Base-by-base conservation (phyloP, 2,113 vertebrate species). In the Elephantulus edwardii region DNA sequence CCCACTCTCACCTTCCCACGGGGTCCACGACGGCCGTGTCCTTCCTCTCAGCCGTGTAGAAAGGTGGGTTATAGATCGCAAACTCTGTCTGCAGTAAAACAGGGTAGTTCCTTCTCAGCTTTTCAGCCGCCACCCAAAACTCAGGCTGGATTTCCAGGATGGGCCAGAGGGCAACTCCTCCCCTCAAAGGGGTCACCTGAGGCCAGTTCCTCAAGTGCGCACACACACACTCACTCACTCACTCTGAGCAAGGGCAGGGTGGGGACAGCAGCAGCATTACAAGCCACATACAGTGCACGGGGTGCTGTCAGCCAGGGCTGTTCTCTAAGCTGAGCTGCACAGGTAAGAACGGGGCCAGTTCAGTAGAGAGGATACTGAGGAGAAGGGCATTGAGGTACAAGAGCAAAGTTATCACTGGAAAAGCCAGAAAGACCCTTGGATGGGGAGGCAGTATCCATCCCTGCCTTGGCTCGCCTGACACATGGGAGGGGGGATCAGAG, bases 1-100 rank as follows among this genome's bases (percentile, higher is more conserved):
- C 4, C 8, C 11, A 54, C 28, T 96, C 98, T 97, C 96, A 98
- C 98, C 94, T 96, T 88, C 97, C 98, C 84, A 95, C n/a, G 0
- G 97, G 96, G 66, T 98, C 97, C 24, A 88, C 89, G 14, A 83
- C 44, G 6, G 78, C 93, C 72, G 86, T 77, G 30, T 97, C 97
- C 83, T 95, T 96, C 94, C 94, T 97, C 56, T 98, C 95, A 0
- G 95, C 96, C 0, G 95, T 97, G 90, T 98, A 98, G 95, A 96
- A 88, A 1, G 97, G 96, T 0, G 99, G 99, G 35, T 88, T 12
- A 0, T 99, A 99, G 64, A 97, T 96, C 0, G 82, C 95, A 78
- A 99, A 99, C 71, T 98, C 97, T 26, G 96, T 97, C 99, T 99
- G 92, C 5, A 24, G 48, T 12, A 38, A 38, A 68, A 56, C 0